These are phyloP conservation scores for Ornithorhynchus anatinus DNA, from an alignment of 2,113 vertebrate species.

Conservation along the genomic window DNA sequence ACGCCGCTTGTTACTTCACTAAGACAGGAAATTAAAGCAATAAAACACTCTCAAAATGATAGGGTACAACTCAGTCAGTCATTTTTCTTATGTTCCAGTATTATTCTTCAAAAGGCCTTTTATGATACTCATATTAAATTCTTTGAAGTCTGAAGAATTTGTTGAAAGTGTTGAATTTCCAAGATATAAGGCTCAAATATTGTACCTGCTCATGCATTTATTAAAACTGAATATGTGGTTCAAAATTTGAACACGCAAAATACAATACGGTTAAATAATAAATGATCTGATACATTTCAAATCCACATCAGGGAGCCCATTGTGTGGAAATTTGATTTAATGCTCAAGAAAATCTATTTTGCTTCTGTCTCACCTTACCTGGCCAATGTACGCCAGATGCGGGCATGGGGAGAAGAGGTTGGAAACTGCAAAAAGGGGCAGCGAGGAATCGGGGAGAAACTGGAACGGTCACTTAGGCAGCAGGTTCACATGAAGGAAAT, in stretches of 20 bases:
- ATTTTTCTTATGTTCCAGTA: conserved; percentile 76
- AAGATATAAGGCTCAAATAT: conserved; percentile 72
- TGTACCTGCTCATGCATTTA: conserved; percentile 73
- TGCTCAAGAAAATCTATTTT: conserved; percentile 73
- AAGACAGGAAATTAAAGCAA: conserved; percentile 85
- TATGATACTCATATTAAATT: conserved; percentile 78
- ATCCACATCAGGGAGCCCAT: conserved; percentile 65
- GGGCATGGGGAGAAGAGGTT: conserved; percentile 68
- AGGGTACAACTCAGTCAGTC: conserved; percentile 68
- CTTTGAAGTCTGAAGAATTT: conserved; percentile 77
- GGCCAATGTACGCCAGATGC: conserved; percentile 72
- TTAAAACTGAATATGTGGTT: conserved; percentile 67
- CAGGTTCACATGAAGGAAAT: conserved; percentile 68
- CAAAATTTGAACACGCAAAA: conserved; percentile 63
- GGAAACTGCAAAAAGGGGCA: conserved; percentile 51
- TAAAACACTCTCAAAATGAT: conserved; percentile 79
- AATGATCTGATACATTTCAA: conserved; percentile 70
- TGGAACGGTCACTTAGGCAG: conserved; percentile 68
- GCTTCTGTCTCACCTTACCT: conserved; percentile 74
- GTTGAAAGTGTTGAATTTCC: conserved; percentile 72
- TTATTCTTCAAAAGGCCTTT: conserved; percentile 80
- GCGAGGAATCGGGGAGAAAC: conserved; percentile 58
- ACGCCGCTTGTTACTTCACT: conserved; percentile 76
- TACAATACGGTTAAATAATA: conserved; percentile 73
- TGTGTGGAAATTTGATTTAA: conserved; percentile 77